Evolutionary conservation across 2,888 invertebrate genomes (phyloP).

Genomic region (Cheilosia grossa): DNA sequence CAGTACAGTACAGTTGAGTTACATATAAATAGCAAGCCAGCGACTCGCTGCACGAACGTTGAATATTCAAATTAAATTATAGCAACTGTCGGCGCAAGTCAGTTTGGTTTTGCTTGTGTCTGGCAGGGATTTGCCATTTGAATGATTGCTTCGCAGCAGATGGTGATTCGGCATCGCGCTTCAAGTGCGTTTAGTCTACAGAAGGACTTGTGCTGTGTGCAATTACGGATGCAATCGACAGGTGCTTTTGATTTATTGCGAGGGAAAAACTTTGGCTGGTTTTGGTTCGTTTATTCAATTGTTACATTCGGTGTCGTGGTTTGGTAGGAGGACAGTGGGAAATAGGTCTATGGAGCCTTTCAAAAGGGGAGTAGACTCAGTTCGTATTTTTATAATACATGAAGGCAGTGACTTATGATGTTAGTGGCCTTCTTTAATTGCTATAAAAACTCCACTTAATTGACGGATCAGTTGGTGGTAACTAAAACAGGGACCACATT

Average conservation of each 20-base stretch:
- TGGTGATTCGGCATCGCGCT: slow-evolving; percentile 47
- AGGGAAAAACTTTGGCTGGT: slow-evolving; percentile 45
- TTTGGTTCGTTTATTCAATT: slow-evolving; percentile 67
- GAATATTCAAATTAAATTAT: slow-evolving; percentile 63
- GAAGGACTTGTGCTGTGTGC: slow-evolving; percentile 5
- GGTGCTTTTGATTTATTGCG: slow-evolving; percentile 66
- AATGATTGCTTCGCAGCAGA: slow-evolving; percentile 46
- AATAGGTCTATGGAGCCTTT: neutral
- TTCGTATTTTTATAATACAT: neutral
- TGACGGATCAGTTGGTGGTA: neutral
- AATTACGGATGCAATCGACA: slow-evolving; percentile 42
- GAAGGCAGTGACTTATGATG: slow-evolving; percentile 9
- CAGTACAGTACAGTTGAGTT: slow-evolving; percentile 13
- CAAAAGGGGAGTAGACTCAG: neutral
- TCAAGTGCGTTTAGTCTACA: slow-evolving; percentile 37
- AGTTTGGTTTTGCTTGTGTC: slow-evolving; percentile 41
- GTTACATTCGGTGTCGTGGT: slow-evolving; percentile 15
- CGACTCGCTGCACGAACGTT: slow-evolving; percentile 37
- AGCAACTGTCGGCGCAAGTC: slow-evolving; percentile 30
- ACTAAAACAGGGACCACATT: neutral
- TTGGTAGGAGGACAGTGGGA: neutral
- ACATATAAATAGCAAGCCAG: slow-evolving; percentile 9
- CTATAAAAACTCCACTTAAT: neutral
- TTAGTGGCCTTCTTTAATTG: neutral
- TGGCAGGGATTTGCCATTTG: slow-evolving; percentile 35